A percentile compares a stretch with the other conserved stretches of the same genome.
Evolutionary conservation across 2,113 vertebrate genomes (phyloP).

Genomic region (Leuciscus idus): DNA sequence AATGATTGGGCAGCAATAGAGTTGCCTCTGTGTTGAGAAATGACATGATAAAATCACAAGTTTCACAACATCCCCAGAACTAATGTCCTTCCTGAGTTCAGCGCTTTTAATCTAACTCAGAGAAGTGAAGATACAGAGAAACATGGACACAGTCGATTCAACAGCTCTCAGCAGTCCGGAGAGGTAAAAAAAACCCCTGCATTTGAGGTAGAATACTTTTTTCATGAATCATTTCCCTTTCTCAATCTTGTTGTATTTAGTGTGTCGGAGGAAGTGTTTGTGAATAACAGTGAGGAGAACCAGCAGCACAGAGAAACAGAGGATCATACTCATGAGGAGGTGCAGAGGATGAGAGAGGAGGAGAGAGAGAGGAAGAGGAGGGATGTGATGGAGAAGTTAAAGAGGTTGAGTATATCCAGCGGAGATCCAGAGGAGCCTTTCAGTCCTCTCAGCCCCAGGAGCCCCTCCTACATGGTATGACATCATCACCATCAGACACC

Average conservation of each 20-base stretch:
- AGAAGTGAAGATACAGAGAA: not conserved
- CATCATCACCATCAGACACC: not conserved
- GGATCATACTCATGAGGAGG: constrained; percentile 3
- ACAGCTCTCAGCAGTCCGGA: constrained; percentile 15
- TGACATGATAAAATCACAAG: constrained; percentile 12
- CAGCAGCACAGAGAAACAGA: not conserved
- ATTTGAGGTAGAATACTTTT: not conserved
- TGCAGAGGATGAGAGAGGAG: constrained; percentile 35
- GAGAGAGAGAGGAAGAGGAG: constrained; percentile 38
- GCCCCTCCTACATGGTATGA: constrained; percentile 42
- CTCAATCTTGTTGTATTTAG: constrained; percentile 38
- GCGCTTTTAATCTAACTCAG: not conserved
- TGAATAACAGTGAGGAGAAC: constrained; percentile 12
- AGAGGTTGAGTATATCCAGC: constrained; percentile 44
- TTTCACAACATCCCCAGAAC: constrained; percentile 50
- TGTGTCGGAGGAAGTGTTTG: constrained; percentile 44
- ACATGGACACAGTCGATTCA: constrained; percentile 18
- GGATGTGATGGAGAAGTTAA: constrained; percentile 41
- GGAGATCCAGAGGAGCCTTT: constrained; percentile 46
- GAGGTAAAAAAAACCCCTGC: constrained; percentile 22
- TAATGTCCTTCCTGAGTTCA: constrained; percentile 42
- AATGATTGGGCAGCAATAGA: constrained; percentile 17
- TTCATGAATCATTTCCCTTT: constrained; percentile 12
- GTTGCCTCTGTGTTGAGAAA: constrained; percentile 37
- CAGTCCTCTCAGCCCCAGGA: constrained; percentile 47